Evolutionary conservation across 2,888 invertebrate species (phyloP), one percentile per base, ranked within the genome.

Genomic region (Therioaphis trifolii): DNA sequence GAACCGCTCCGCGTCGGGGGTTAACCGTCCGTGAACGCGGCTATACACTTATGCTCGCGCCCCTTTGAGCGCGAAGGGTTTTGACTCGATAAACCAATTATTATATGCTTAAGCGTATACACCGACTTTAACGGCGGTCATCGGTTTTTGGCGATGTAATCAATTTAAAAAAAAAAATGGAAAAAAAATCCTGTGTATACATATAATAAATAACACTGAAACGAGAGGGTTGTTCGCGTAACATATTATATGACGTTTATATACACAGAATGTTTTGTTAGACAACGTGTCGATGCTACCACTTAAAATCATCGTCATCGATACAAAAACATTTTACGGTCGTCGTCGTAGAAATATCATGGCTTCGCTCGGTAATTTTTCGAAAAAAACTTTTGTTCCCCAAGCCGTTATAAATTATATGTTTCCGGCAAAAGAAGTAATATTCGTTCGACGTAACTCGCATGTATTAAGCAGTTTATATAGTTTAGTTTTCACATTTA

Each of bases 11-110:
- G 46, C 40, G 69, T 11, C 9, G 40, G 43, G 69, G 71, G 72
- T 80, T 80, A 80, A 80, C 80, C 80, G 80, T 80, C 72, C 80
- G 72, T 80, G 55, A 80, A 80, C 72, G 72, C 58, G 61, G 27
- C 27, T 46, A n/a, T n/a, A 46, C 71, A 58, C 58, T 80, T 80
- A 55, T 14, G 66, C 74, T 4, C 35, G 24, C 68, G 27, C 72
- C 80, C 82, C 27, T 72, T 52, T 35, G 35, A 7, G 35, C n/a
- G 1, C 18, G 55, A n/a, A 52, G 79, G 61, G 49, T 74, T 82
- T 35, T 82, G 74, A 82, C 82, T 82, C 82, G 82, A 82, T 74
- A 82, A 74, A 82, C 82, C 82, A 82, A 82, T 82, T 82, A 82
- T 82, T 82, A 52, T 63, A 72, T 27, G 80, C 80, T 80, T 71